Base-by-base conservation (phyloP, 2,888 invertebrate species). In the Oligia fasciuncula region DNA sequence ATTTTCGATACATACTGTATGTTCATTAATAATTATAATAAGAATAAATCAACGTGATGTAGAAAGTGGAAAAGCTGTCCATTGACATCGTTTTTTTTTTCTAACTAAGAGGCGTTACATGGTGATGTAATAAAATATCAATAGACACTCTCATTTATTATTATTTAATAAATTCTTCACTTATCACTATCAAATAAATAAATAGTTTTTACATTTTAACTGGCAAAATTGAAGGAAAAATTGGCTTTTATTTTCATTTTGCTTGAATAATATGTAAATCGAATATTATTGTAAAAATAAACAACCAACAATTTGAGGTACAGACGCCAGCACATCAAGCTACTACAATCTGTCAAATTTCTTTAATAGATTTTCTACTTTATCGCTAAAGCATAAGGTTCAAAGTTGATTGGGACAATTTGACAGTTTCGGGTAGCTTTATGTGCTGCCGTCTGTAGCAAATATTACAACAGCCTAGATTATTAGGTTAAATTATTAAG, bases 91-190 rank as follows among this genome's bases (percentile, higher is more conserved):
- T 70, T 35, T 54, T 46, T 69, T 74, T 84, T 82, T 54, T 83
- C 74, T 82, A 84, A 63, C 89, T 86, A 87, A 69, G 75, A 83
- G 76, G 75, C 82, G 79, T 73, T 82, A 79, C 43, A 40, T 75
- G 77, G 81, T 89, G 87, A 84, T 73, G 81, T 89, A 82, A 70
- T 89, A 88, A 88, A 83, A 86, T 89, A 90, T 85, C 35, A 83
- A 81, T 81, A 84, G 84, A 88, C 83, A 81, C 81, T 84, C 78
- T 72, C 73, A 80, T 85, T 83, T 73, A 85, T 78, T 78, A 74
- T 85, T 87, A 88, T 84, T 82, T 84, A 90, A 91, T 91, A 92
- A 92, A 92, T 91, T 89, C 85, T 87, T 89, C 80, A 60, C 86
- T 89, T 90, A 90, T 68, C 71, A 79, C 85, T 88, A 90, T 83